These are phyloP conservation scores for Furcifer pardalis DNA, from an alignment of 2,797 vertebrate genomes.

Conservation along the genomic window DNA sequence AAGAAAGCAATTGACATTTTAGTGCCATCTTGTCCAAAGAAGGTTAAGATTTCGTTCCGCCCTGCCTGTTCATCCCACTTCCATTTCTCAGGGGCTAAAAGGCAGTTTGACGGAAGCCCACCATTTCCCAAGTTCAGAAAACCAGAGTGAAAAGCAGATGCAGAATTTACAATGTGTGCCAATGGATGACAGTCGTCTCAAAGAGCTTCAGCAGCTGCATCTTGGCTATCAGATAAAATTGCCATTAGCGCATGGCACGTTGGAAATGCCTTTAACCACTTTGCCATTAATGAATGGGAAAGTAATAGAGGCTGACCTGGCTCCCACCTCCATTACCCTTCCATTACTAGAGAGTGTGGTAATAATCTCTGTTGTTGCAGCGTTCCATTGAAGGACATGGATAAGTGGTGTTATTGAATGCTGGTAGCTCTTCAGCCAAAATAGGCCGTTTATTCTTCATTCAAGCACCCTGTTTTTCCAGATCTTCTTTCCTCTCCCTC, in stretches of 20 bases:
- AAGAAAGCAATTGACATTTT: constrained; percentile 37
- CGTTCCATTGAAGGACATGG: constrained; percentile 2
- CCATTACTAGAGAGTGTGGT: constrained; percentile 3
- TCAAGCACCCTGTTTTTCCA: not conserved
- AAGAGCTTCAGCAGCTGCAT: not conserved
- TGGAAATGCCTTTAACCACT: constrained; percentile 11
- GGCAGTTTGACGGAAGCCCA: constrained; percentile 5
- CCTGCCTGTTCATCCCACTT: not conserved
- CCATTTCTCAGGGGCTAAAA: constrained; percentile 29
- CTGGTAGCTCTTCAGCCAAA: not conserved
- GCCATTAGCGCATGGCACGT: not conserved
- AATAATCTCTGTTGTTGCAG: constrained; percentile 32
- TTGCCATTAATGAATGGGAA: constrained; percentile 20
- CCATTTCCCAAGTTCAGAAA: constrained; percentile 8
- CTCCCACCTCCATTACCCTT: not conserved
- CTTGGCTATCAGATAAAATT: constrained; percentile 14
- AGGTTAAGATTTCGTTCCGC: not conserved
- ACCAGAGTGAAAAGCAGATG: not conserved
- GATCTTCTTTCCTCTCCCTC: not conserved
- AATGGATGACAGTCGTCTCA: not conserved
- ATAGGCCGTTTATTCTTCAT: not conserved
- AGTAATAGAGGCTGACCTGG: not conserved
- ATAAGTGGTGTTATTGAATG: constrained; percentile 9
- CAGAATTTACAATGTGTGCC: not conserved
- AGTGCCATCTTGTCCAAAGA: not conserved